phyloP scores from a whole-genome alignment of 2,888 invertebrate species.

The Hirtodrosophila trivittata region DNA sequence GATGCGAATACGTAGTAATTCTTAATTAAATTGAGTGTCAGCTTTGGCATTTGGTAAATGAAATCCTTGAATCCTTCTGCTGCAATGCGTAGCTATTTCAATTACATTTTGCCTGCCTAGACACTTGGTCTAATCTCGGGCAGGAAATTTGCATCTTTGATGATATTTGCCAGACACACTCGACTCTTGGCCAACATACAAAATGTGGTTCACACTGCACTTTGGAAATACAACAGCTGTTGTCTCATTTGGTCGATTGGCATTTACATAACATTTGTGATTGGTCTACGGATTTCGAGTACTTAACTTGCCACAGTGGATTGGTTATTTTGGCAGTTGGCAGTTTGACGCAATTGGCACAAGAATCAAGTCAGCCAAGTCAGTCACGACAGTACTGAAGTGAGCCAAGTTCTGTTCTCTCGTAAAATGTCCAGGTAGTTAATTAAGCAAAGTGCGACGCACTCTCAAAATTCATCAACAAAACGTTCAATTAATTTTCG shows the following conservation, averaged over 20 bases:
- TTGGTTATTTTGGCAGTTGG: constrained; percentile 31
- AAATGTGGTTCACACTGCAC: constrained; percentile 60
- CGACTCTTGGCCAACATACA: constrained; percentile 18
- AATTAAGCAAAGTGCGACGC: constrained; percentile 66
- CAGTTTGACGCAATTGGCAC: constrained; percentile 43
- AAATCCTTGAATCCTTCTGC: neutral
- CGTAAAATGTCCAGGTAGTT: constrained; percentile 41
- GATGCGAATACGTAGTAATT: neutral
- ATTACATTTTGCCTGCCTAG: constrained; percentile 53
- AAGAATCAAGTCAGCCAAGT: constrained; percentile 30
- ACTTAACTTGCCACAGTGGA: constrained; percentile 33
- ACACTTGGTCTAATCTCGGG: constrained; percentile 40
- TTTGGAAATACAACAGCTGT: constrained; percentile 46
- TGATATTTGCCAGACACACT: constrained; percentile 26
- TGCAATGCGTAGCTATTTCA: constrained; percentile 37
- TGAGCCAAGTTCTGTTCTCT: constrained; percentile 25
- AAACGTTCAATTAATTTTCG: constrained; percentile 54
- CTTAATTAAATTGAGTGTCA: constrained; percentile 45
- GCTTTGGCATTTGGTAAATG: constrained; percentile 11
- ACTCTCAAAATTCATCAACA: constrained; percentile 13
- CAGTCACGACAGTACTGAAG: neutral
- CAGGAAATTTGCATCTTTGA: constrained; percentile 63
- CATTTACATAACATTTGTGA: constrained; percentile 74
- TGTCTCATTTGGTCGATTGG: constrained; percentile 64
- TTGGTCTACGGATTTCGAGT: constrained; percentile 53